Conservation (phyloP, 2,888 invertebrate species). For the Eudasyphora cyanicolor region DNA sequence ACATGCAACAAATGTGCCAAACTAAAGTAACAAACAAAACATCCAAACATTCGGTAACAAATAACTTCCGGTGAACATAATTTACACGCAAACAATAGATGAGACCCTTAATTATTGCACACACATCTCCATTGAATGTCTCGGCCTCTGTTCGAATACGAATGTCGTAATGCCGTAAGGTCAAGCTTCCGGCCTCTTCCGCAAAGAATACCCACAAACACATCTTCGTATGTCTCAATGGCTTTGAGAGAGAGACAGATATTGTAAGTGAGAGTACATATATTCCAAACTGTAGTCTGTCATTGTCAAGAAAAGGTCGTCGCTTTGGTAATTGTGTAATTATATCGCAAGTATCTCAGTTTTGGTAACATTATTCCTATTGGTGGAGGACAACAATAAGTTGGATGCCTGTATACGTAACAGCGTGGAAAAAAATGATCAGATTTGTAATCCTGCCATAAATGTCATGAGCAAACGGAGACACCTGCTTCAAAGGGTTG, state of each 20-base stretch:
- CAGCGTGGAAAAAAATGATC: not conserved
- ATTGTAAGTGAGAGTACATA: no score
- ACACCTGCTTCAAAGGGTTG: not conserved
- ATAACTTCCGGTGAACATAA: conserved; percentile 65
- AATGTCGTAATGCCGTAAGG: not conserved
- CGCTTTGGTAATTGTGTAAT: not conserved
- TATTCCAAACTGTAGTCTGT: not conserved
- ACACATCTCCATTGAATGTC: not conserved
- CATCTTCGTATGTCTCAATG: not conserved
- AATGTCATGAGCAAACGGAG: no score
- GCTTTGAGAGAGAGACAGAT: not conserved
- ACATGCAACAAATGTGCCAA: conserved; percentile 10
- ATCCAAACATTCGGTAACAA: conserved; percentile 57
- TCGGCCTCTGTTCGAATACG: not conserved
- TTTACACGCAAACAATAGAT: conserved; percentile 55
- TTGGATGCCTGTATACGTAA: not conserved
- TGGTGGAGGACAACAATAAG: not conserved
- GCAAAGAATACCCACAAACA: not conserved
- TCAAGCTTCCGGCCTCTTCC: conserved; percentile 8
- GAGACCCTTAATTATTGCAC: conserved; percentile 33
- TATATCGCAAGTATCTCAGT: not conserved
- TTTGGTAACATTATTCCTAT: not conserved
- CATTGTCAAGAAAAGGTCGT: not conserved
- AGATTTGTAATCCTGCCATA: not conserved
- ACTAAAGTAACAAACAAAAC: conserved; percentile 6